Percentiles rank a stretch among this genome's conserved stretches.
These are phyloP conservation scores for Leptarthrus brevirostris DNA, from an alignment of 2,888 invertebrate genomes.

Conservation along the genomic window DNA sequence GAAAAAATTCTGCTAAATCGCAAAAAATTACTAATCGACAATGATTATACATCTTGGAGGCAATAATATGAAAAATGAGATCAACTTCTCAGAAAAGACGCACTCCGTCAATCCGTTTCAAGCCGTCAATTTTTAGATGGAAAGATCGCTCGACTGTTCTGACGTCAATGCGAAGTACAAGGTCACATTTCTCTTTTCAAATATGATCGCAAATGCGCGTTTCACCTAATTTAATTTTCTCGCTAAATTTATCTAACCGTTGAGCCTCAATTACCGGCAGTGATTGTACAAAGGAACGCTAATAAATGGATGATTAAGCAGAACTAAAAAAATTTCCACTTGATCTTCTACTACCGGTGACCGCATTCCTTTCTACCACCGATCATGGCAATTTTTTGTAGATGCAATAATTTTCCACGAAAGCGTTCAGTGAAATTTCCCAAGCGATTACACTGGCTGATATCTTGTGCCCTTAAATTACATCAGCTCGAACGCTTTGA, in stretches of 20 bases:
- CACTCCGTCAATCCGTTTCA: background rate
- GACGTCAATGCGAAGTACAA: background rate
- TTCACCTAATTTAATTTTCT: constrained; percentile 18
- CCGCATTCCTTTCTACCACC: constrained; percentile 7
- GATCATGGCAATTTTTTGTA: background rate
- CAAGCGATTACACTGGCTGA: constrained; percentile 6
- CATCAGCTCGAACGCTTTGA: background rate
- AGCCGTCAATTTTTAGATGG: background rate
- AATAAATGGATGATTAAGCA: background rate
- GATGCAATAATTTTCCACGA: background rate
- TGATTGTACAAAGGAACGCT: background rate
- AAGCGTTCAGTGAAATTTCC: background rate
- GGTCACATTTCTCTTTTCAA: background rate
- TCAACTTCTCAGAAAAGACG: constrained; percentile 26
- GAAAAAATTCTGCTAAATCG: too few relatives aligned
- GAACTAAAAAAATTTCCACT: constrained; percentile 15
- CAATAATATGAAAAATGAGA: constrained; percentile 1
- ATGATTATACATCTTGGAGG: background rate
- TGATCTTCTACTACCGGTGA: background rate
- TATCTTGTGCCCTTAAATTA: constrained; percentile 11
- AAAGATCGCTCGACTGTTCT: background rate
- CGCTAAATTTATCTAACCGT: background rate
- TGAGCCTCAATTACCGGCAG: constrained; percentile 10
- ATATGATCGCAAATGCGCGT: background rate
- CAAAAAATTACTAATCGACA: too few relatives aligned